A percentile compares a stretch with the other conserved stretches of the same genome.
These are phyloP conservation scores for Diglossa cyanea DNA, from an alignment of 2,797 vertebrate genomes.

Conservation along the genomic window DNA sequence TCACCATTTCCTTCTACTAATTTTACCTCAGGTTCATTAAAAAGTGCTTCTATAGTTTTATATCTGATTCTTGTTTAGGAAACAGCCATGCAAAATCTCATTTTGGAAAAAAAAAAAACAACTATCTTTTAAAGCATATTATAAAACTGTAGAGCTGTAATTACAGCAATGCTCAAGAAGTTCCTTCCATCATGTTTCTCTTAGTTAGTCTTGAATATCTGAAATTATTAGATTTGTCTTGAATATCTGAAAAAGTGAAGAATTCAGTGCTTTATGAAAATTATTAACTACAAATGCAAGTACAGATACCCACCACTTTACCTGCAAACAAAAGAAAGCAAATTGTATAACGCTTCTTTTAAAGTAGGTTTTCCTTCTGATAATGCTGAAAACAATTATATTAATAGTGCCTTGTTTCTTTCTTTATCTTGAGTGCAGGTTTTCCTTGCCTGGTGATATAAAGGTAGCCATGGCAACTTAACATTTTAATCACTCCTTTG, in stretches of 20 bases:
- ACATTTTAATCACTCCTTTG: slow-evolving; percentile 6
- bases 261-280: background rate
- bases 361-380: background rate
- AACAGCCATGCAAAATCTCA: accelerated
- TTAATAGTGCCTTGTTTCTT: background rate
- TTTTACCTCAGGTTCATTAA: background rate
- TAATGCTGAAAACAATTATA: background rate
- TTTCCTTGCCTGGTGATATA: background rate
- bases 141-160: background rate
- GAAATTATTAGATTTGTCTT: background rate
- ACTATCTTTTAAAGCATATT: background rate
- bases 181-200: background rate
- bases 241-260: background rate
- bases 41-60: background rate
- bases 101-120: background rate
- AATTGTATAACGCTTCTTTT: background rate
- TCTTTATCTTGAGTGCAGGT: background rate
- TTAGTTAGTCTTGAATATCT: background rate
- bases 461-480: slow-evolving; percentile 41
- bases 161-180: background rate
- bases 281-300: background rate
- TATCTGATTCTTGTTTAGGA: background rate
- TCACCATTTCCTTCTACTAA: background rate
- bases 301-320: background rate
- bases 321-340: background rate